Base-by-base conservation (phyloP, 2,113 vertebrate genomes). In the Anser cygnoides region DNA sequence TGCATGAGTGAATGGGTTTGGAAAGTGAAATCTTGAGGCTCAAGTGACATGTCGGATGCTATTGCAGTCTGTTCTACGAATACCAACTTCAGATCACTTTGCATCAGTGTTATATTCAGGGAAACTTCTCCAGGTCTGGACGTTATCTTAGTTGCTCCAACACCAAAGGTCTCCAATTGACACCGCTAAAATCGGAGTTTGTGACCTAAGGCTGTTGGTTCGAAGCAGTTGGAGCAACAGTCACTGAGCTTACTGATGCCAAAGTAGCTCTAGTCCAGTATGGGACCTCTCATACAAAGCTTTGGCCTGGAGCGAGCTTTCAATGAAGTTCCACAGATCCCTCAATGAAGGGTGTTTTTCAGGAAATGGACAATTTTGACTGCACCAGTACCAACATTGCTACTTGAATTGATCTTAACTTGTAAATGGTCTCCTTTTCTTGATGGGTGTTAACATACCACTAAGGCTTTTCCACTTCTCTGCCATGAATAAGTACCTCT, bases 401-500 rank as follows among this genome's bases (percentile, higher is more conserved):
- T 97, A 97, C 96, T 97, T 98, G 97, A 98, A 97, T 97, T 96
- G 92, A 96, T 96, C 90, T 95, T 95, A 97, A 96, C 95, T 96
- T 97, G 95, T 95, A 96, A 92, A 95, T 70, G 95, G 96, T 91
- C 96, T 97, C 96, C 97, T 97, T 95, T 93, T 97, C 97, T 97
- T 95, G 96, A 98, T 97, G 96, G 97, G 98, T 97, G 89, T 97
- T 98, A 98, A 97, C 93, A 97, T 93, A 92, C 89, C 93, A 97
- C 93, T 98, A 98, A 98, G 98, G 98, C 98, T 98, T 98, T 98
- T 98, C 98, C 98, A 98, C 98, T 98, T 97, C 94, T 98, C 98
- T 98, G 98, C 98, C 98, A 97, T 93, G 77, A 92, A 13, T 96
- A 96, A 95, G 93, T 97, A 41, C 29, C 37, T 74, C 25, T 72